Evolutionary conservation across 1,140 invertebrate genomes (phyloP).

Genomic region (Drosophila kikkawai): DNA sequence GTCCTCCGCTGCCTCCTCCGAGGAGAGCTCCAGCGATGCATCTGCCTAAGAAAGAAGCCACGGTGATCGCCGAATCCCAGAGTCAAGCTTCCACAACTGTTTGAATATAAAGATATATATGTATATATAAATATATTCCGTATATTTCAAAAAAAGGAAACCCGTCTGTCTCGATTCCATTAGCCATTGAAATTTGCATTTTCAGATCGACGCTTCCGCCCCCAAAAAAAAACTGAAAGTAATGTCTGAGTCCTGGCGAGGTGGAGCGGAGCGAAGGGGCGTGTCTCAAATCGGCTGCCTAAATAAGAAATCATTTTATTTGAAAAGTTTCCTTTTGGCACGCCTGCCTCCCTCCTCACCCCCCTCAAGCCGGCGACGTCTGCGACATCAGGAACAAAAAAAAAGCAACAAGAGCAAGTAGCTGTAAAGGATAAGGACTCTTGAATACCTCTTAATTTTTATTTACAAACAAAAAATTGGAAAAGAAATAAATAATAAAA

Average conservation of each 20-base stretch:
- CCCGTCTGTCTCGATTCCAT: constrained; percentile 15
- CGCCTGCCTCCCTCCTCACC: constrained; percentile 16
- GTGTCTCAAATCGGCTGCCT: constrained; percentile 65
- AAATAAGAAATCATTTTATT: constrained; percentile 81
- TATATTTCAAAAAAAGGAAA: constrained; percentile 5
- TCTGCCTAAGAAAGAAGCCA: not conserved
- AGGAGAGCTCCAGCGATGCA: constrained; percentile 22
- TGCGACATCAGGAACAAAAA: constrained; percentile 27
- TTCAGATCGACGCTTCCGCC: constrained; percentile 23
- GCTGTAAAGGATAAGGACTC: not conserved
- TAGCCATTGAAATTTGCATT: constrained; percentile 21
- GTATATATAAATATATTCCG: constrained; percentile 10
- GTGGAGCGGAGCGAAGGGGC: constrained; percentile 8
- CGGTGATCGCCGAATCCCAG: not conserved
- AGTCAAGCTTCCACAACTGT: not conserved
- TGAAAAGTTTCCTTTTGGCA: constrained; percentile 65
- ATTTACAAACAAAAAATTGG: too few relatives aligned
- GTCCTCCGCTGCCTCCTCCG: constrained; percentile 6
- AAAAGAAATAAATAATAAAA: not conserved
- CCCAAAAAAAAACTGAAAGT: not conserved
- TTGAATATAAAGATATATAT: constrained; percentile 27
- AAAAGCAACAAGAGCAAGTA: not conserved
- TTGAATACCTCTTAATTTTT: not conserved
- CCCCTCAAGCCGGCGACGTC: constrained; percentile 6
- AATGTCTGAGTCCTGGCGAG: constrained; percentile 5